Percentiles rank a stretch among this genome's conserved stretches.
phyloP scores from a whole-genome alignment of 2,113 vertebrate genomes.

The Lamprotornis superbus region DNA sequence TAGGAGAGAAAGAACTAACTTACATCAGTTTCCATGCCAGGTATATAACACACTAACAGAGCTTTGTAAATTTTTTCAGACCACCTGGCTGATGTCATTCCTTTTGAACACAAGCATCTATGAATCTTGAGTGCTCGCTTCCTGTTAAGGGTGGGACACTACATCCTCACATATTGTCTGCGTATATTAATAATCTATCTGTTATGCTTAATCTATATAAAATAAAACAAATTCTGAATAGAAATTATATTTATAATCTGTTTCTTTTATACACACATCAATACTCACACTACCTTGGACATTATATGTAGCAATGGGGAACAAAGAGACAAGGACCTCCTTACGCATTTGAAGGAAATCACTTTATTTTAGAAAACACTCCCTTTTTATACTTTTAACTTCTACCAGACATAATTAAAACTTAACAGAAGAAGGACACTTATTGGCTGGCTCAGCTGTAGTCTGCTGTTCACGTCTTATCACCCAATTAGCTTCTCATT shows the following conservation, averaged over 20 bases:
- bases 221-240: background rate
- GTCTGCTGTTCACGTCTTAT: too few species aligned
- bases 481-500: too few species aligned
- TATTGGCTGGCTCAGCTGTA: too few species aligned
- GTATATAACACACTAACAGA: background rate
- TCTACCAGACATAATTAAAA: too few species aligned
- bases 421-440: too few species aligned
- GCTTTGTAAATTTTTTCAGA: background rate
- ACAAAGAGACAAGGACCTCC: too few species aligned
- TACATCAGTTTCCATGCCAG: background rate
- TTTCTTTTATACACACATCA: background rate
- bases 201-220: background rate
- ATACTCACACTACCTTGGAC: background rate
- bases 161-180: background rate
- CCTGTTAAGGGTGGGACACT: background rate
- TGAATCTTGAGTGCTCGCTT: background rate
- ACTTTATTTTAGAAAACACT: too few species aligned
- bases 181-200: background rate
- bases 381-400: too few species aligned
- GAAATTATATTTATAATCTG: background rate
- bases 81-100: background rate
- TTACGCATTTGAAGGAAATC: too few species aligned
- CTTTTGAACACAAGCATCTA: background rate
- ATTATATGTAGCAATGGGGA: background rate
- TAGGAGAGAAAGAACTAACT: background rate